Conservation (phyloP, 2,888 invertebrate genomes). For the Lepetodrilus schrolli region DNA sequence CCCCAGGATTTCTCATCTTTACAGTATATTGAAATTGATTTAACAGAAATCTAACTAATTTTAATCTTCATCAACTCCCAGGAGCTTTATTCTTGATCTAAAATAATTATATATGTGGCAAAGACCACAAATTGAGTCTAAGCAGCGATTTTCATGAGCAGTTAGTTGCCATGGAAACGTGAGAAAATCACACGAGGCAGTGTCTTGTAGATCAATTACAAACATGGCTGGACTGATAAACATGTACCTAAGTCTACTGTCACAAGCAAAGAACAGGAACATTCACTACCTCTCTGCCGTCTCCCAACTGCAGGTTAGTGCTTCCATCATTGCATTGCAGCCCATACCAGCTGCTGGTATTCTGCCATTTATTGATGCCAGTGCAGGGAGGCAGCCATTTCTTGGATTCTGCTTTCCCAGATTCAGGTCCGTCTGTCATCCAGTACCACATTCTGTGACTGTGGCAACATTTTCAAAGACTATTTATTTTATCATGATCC, state of each 20-base stretch:
- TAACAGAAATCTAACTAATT: no score
- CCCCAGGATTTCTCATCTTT: no score
- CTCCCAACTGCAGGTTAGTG: conserved; percentile 54
- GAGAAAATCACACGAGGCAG: conserved; percentile 57
- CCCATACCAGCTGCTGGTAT: background rate
- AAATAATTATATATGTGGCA: conserved; percentile 5
- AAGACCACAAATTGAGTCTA: conserved; percentile 25
- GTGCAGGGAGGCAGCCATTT: background rate
- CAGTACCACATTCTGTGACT: no score
- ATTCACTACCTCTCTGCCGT: conserved; percentile 43
- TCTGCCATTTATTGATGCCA: no score
- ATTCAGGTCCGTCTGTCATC: no score
- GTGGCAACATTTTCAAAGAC: no score
- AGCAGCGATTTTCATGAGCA: conserved; percentile 37
- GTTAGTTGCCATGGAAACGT: conserved; percentile 55
- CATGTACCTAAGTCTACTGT: conserved; percentile 58
- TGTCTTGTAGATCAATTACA: conserved; percentile 49
- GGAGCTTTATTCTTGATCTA: background rate
- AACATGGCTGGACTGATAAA: conserved; percentile 57
- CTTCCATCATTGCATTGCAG: background rate
- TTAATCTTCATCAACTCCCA: no score
- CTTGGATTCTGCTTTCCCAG: no score
- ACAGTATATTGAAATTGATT: no score
- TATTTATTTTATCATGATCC: no score
- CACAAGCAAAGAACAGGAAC: conserved; percentile 54